Percentiles rank a stretch among this genome's conserved stretches.
phyloP scores from a whole-genome alignment of 2,113 vertebrate genomes.

The Trogon melanurus region DNA sequence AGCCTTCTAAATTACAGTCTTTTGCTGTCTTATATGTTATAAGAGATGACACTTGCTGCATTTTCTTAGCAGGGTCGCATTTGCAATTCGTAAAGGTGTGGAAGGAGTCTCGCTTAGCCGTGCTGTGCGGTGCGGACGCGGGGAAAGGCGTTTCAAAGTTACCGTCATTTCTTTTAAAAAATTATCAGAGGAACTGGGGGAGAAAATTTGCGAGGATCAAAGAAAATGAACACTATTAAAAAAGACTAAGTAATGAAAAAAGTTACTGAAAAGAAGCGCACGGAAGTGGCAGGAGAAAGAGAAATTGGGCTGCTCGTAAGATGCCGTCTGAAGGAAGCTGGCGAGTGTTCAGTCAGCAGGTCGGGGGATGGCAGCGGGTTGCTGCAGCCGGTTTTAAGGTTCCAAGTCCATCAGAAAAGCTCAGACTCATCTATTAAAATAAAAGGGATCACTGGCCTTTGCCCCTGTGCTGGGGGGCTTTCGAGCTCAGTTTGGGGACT shows the following conservation, averaged over 20 bases:
- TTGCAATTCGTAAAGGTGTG: constrained; percentile 28
- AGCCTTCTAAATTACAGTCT: constrained; percentile 46
- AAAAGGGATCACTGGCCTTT: neutral
- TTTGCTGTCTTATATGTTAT: neutral
- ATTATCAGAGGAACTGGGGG: constrained; percentile 29
- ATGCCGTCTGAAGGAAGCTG: neutral
- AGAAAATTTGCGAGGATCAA: constrained; percentile 34
- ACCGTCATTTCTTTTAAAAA: neutral
- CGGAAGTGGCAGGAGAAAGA: neutral
- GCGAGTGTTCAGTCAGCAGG: neutral
- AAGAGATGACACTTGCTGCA: constrained; percentile 12
- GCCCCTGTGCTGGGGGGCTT: neutral
- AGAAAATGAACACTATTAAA: constrained; percentile 24
- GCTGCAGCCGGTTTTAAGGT: neutral
- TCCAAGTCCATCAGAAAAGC: neutral
- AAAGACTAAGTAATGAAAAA: constrained; percentile 54
- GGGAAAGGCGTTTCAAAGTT: constrained; percentile 22
- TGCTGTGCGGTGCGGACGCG: neutral
- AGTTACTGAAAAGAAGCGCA: neutral
- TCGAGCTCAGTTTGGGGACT: neutral
- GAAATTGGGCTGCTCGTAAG: neutral
- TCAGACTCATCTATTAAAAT: neutral
- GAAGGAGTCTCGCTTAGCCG: neutral
- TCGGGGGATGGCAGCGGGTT: neutral
- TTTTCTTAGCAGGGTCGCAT: constrained; percentile 45